Evolutionary conservation across 2,888 invertebrate species (phyloP).

Genomic region (Ashinkailepas kermadecensis): DNA sequence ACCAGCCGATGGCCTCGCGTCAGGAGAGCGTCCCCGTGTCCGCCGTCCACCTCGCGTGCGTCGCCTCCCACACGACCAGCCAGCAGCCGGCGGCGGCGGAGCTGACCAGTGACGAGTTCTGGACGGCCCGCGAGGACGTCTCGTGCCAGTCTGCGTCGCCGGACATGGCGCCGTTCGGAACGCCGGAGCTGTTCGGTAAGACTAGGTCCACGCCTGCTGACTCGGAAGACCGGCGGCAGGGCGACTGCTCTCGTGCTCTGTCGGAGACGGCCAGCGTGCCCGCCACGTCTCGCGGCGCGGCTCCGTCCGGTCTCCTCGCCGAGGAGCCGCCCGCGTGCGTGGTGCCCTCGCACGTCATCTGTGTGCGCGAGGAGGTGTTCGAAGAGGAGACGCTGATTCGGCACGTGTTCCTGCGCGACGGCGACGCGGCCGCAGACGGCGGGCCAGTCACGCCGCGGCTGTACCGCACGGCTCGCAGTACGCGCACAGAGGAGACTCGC

Average conservation of each 20-base stretch:
- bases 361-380: neutral
- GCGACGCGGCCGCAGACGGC: neutral
- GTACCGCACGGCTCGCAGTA: neutral
- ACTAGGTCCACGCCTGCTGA: neutral
- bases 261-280: neutral
- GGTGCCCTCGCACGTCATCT: neutral
- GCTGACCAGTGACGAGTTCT: too few relatives aligned
- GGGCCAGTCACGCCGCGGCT: neutral
- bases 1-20: too few relatives aligned
- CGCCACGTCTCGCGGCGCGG: too few relatives aligned
- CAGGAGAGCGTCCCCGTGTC: too few relatives aligned
- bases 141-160: neutral
- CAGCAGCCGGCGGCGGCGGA: too few relatives aligned
- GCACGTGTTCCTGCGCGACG: neutral
- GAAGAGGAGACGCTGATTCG: slow-evolving; percentile 6
- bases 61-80: too few relatives aligned
- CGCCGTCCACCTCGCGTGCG: too few relatives aligned
- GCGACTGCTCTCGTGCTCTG: neutral
- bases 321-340: neutral
- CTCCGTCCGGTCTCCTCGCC: neutral
- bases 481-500: neutral
- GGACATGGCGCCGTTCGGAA: neutral
- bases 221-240: neutral
- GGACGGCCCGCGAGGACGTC: neutral
- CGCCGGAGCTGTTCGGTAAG: neutral